Evolutionary conservation across 2,797 vertebrate genomes (phyloP).

Genomic region (Gorsachius magnificus): DNA sequence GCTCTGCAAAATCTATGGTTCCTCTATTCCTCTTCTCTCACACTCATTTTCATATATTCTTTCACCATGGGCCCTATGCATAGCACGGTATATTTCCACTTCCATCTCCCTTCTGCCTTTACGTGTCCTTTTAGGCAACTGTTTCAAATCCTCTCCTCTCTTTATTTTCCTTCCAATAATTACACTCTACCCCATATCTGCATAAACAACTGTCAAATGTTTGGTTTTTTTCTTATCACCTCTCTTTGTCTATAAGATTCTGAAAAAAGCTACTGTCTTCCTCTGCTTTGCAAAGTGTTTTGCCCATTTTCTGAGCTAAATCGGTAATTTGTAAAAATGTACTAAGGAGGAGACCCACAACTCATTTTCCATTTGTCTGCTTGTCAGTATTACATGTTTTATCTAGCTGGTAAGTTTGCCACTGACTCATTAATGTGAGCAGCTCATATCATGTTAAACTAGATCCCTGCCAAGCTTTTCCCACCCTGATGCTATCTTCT

Average conservation of each 20-base stretch:
- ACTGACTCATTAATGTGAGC: constrained; percentile 46
- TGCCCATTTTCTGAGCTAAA: neutral
- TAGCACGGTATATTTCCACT: neutral
- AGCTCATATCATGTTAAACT: constrained; percentile 20
- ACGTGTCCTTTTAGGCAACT: neutral
- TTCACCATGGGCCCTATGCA: neutral
- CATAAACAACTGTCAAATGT: neutral
- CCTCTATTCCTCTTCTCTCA: neutral
- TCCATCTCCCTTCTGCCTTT: neutral
- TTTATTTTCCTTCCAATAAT: neutral
- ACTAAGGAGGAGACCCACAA: neutral
- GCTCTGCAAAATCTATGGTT: neutral
- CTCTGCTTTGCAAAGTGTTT: neutral
- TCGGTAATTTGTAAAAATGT: neutral
- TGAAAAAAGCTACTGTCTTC: neutral
- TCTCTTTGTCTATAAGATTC: neutral
- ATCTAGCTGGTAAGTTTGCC: neutral
- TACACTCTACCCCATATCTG: neutral
- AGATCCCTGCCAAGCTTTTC: constrained; percentile 36
- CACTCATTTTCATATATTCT: neutral
- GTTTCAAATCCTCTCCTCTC: neutral
- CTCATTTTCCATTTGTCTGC: constrained; percentile 21
- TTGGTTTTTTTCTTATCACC: neutral
- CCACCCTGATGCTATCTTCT: constrained; percentile 56
- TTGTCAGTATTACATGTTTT: constrained; percentile 9